Conservation (phyloP, 2,888 invertebrate species). For the Bellardia pandia region DNA sequence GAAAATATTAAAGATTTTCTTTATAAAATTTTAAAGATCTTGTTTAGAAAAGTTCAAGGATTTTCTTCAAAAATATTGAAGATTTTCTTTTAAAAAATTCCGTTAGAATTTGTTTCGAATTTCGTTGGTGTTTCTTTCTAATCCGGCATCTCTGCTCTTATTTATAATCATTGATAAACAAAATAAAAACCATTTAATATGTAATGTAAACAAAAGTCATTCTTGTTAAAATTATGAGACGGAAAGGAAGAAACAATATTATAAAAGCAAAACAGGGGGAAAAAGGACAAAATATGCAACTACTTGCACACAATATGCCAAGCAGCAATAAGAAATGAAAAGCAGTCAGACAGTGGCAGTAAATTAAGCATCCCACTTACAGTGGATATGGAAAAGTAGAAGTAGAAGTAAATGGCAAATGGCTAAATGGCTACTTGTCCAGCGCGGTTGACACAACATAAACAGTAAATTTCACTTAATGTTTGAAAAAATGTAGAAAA, state of each 20-base stretch:
- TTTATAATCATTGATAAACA: constrained; percentile 70
- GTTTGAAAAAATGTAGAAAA: constrained; percentile 22
- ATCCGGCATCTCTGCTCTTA: constrained; percentile 48
- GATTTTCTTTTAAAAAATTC: not conserved
- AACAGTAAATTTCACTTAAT: constrained; percentile 73
- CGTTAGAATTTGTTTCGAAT: too few relatives aligned
- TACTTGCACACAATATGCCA: constrained; percentile 21
- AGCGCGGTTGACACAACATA: constrained; percentile 71
- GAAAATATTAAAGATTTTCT: too few relatives aligned
- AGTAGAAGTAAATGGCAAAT: constrained; percentile 80
- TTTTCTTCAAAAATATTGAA: too few relatives aligned
- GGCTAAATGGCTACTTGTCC: constrained; percentile 79
- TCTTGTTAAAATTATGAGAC: constrained; percentile 73
- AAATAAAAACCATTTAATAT: constrained; percentile 72
- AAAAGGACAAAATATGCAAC: not conserved
- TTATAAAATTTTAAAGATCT: too few relatives aligned
- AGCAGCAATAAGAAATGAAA: constrained; percentile 43
- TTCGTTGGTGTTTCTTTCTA: too few relatives aligned
- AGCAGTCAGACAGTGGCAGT: constrained; percentile 48
- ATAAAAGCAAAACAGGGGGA: not conserved
- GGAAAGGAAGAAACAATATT: constrained; percentile 44
- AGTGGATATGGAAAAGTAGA: constrained; percentile 48
- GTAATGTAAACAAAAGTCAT: constrained; percentile 72
- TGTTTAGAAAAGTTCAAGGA: too few relatives aligned
- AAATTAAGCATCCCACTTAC: constrained; percentile 61